Percentiles rank a stretch among this genome's conserved stretches.
Evolutionary conservation across 2,888 invertebrate species (phyloP).

Genomic region (Chaetoderma sp.): DNA sequence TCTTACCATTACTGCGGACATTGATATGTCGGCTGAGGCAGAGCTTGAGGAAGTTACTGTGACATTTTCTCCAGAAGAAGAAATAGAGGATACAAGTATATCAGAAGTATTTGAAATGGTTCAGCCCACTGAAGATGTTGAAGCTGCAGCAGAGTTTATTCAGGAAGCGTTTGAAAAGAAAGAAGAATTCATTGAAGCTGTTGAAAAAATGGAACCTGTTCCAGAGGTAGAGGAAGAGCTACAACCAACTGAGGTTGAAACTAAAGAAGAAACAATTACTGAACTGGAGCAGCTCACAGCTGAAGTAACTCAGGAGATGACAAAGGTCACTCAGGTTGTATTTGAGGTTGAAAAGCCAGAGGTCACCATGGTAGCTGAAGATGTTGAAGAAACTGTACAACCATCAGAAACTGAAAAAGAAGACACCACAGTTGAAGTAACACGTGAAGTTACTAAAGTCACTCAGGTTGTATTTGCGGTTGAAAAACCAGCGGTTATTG

Average conservation of each 20-base stretch:
- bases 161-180: not conserved
- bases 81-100: not conserved
- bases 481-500: not conserved
- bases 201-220: not conserved
- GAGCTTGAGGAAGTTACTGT: not conserved
- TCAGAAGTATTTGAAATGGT: conserved; percentile 32
- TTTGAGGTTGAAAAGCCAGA: not conserved
- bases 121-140: conserved; percentile 19
- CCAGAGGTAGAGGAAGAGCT: not conserved
- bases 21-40: not conserved
- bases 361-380: not conserved
- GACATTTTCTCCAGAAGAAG: not conserved
- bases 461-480: not conserved
- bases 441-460: not conserved
- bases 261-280: not conserved
- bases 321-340: not conserved
- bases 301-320: not conserved
- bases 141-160: conserved; percentile 11
- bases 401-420: not conserved
- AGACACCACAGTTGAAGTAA: not conserved
- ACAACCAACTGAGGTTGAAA: not conserved
- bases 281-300: no score
- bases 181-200: not conserved
- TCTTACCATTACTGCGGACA: not conserved
- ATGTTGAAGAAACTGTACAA: not conserved